These are phyloP conservation scores for Daboia siamensis DNA, from an alignment of 2,113 vertebrate genomes.

Conservation along the genomic window DNA sequence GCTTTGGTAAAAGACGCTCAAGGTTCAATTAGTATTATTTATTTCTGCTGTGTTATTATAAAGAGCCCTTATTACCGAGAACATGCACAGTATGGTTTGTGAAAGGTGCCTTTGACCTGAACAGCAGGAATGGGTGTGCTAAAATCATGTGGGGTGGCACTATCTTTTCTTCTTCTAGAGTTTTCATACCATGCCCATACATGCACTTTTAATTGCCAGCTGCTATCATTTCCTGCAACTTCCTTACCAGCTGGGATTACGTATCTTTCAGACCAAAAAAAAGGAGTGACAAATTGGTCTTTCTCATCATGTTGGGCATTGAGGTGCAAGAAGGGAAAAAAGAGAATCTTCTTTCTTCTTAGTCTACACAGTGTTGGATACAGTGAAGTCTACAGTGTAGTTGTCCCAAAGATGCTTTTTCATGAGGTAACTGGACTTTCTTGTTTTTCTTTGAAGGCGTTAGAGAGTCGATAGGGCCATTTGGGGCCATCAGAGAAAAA, in stretches of 20 bases:
- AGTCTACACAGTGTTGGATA: background rate
- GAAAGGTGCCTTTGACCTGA: background rate
- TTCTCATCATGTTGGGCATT: background rate
- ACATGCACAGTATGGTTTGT: background rate
- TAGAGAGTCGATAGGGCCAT: too few relatives aligned
- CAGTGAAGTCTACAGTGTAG: background rate
- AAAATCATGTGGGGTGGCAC: background rate
- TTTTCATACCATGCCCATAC: background rate
- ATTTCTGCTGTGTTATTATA: background rate
- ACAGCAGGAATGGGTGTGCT: background rate
- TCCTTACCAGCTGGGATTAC: background rate
- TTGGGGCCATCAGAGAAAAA: too few relatives aligned
- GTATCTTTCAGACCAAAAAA: background rate
- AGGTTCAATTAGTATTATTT: slow-evolving; percentile 33
- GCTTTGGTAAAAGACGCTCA: slow-evolving; percentile 7
- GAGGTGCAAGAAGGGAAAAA: background rate
- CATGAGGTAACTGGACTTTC: too few relatives aligned
- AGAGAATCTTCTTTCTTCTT: background rate
- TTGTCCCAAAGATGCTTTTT: too few relatives aligned
- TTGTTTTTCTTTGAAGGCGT: too few relatives aligned
- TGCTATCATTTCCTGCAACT: background rate
- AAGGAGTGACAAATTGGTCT: background rate
- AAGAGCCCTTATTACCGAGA: background rate
- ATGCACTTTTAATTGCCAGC: background rate
- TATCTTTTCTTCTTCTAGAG: background rate